These are phyloP conservation scores for Gymnopithys bicolor DNA, from an alignment of 2,797 vertebrate species.

Conservation along the genomic window DNA sequence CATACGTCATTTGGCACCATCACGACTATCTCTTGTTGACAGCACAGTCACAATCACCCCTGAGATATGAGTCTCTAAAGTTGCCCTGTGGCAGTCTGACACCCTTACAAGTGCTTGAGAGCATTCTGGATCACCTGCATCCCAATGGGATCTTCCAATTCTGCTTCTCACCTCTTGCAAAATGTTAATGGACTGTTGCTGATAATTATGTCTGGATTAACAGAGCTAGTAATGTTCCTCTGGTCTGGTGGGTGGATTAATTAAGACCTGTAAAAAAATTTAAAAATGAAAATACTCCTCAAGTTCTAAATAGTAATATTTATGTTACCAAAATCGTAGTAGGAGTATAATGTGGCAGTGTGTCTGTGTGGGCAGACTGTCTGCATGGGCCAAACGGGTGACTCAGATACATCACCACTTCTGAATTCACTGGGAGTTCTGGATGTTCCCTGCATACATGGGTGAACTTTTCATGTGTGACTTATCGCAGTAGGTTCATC, in stretches of 20 bases:
- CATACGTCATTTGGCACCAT: not conserved
- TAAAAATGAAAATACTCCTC: not conserved
- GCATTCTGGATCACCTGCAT: not conserved
- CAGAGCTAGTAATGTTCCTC: not conserved
- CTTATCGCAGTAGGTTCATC: not conserved
- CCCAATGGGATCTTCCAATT: not conserved
- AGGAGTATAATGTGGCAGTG: not conserved
- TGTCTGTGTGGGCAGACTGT: not conserved
- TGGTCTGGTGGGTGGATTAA: not conserved
- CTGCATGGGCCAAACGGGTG: not conserved
- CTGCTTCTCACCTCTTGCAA: not conserved
- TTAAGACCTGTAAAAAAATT: not conserved
- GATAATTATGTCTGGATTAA: not conserved
- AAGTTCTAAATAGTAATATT: not conserved
- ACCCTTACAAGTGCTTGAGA: not conserved
- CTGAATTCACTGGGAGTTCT: not conserved
- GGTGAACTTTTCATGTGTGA: not conserved
- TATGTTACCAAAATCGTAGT: not conserved
- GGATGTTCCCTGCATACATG: not conserved
- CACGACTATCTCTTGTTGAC: accelerated
- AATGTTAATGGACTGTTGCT: not conserved
- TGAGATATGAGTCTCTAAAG: not conserved
- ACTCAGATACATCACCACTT: not conserved
- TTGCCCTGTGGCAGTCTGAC: not conserved
- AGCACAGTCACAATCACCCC: not conserved